Conservation (phyloP, 1,140 invertebrate genomes). For the Lordiphosa mommai region DNA sequence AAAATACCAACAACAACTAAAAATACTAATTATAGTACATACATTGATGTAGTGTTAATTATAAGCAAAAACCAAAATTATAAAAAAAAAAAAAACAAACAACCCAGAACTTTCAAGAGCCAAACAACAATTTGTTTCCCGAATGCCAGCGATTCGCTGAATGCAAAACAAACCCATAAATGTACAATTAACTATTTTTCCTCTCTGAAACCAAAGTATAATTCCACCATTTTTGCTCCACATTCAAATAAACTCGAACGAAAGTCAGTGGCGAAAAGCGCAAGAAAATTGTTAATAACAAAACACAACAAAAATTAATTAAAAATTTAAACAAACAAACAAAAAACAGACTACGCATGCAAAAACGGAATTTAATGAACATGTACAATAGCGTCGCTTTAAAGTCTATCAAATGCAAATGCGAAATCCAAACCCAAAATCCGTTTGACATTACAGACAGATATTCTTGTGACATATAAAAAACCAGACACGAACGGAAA, state of each 20-base stretch:
- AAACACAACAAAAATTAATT: neutral
- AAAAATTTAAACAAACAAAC: neutral
- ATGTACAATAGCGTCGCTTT: slow-evolving; percentile 74
- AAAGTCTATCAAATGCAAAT: slow-evolving; percentile 61
- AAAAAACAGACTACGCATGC: slow-evolving; percentile 64
- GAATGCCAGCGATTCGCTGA: slow-evolving; percentile 38
- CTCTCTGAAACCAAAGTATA: slow-evolving; percentile 63
- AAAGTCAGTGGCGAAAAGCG: slow-evolving; percentile 21
- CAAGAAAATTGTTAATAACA: slow-evolving; percentile 29
- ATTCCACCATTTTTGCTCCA: slow-evolving; percentile 71
- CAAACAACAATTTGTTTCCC: slow-evolving; percentile 63
- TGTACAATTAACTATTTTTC: slow-evolving; percentile 76
- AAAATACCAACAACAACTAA: slow-evolving; percentile 55
- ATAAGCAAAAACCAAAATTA: slow-evolving; percentile 48
- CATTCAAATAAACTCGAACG: slow-evolving; percentile 53
- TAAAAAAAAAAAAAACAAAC: slow-evolving; percentile 9
- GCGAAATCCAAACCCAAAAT: slow-evolving; percentile 57
- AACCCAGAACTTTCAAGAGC: slow-evolving; percentile 35
- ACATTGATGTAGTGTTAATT: slow-evolving; percentile 77
- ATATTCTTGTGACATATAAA: slow-evolving; percentile 59
- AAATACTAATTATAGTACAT: slow-evolving; percentile 78
- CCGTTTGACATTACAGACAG: slow-evolving; percentile 59
- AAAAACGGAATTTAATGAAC: slow-evolving; percentile 71
- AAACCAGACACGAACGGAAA: slow-evolving; percentile 60
- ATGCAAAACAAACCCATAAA: slow-evolving; percentile 42